These are phyloP conservation scores for Hermodice carunculata DNA, from an alignment of 2,888 invertebrate species.

Conservation along the genomic window DNA sequence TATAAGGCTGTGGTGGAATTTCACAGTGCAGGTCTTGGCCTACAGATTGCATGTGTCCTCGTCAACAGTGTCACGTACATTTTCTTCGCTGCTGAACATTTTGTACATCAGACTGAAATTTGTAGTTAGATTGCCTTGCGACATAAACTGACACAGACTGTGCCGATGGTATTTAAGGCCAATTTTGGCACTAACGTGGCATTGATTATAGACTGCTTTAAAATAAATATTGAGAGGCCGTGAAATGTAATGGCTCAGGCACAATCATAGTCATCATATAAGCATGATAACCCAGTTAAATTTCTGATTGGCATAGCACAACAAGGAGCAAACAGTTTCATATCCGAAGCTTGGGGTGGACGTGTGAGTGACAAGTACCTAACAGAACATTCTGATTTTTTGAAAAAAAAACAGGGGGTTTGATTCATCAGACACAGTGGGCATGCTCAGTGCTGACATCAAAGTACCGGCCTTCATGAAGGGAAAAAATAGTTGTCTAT, in stretches of 20 bases:
- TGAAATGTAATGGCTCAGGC: conserved; percentile 37
- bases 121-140: conserved; percentile 31
- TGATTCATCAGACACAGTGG: not conserved
- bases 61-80: conserved; percentile 26
- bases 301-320: conserved; percentile 46
- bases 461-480: conserved; percentile 1
- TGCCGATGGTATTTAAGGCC: conserved; percentile 37
- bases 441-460: not conserved
- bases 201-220: conserved; percentile 40
- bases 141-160: conserved; percentile 25
- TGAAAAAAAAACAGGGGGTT: conserved; percentile 31
- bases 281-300: conserved; percentile 45
- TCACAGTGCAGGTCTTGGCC: conserved; percentile 9
- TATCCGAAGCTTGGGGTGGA: conserved; percentile 46
- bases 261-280: conserved; percentile 44
- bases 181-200: conserved; percentile 27
- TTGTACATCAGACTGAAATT: conserved; percentile 19
- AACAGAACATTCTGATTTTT: conserved; percentile 40
- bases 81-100: conserved; percentile 13
- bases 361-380: conserved; percentile 45
- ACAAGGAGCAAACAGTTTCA: conserved; percentile 41
- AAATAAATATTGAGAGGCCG: conserved; percentile 42
- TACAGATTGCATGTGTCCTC: conserved; percentile 24
- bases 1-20: no score
- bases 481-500: not conserved